Base-by-base conservation (phyloP, 2,797 vertebrate genomes). In the Microctenopoma steveboyesi region DNA sequence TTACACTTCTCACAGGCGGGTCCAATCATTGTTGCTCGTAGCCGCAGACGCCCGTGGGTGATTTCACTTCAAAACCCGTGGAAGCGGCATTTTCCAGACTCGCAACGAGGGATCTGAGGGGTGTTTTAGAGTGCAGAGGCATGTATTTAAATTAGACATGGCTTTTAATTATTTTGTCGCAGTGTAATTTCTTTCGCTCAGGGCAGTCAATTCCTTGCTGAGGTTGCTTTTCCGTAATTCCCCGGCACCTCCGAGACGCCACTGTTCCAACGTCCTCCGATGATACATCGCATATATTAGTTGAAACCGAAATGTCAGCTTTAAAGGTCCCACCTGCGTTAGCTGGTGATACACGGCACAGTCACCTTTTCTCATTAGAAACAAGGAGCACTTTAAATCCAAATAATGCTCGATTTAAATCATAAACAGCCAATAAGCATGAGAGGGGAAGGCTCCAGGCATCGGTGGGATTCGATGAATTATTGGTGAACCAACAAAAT, bases 151-250 rank as follows among this genome's bases (percentile, higher is more conserved):
- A 91, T 92, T 88, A 88, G 88, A 93, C 90, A 89, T 76, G 82
- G 78, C 72, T 93, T 92, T 93, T 93, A 93, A 94, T 95, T 93
- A 93, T 90, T 91, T 92, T 89, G 87, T 90, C 77, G 69, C 78
- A 61, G 78, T 78, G 85, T 93, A 83, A 92, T 93, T 92, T 42
- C 79, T 87, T 22, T 88, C 4, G 88, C 92, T 82, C 57, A 70
- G 83, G 91, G 91, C 86, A 77, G 72, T 64, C 74, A 28, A 52
- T 68, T 86, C 82, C 72, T 88, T 88, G 91, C 91, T 92, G 91
- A 88, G 74, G 78, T 42, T 81, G 88, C 88, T 72, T 87, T 91
- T 89, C 86, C 79, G 79, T 86, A 89, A 91, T 85, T 90, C 84
- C 75, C 59, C 25, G 53, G 74, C 69, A 79, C 84, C 82, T 84